Evolutionary conservation across 2,113 vertebrate genomes (phyloP), one percentile per base, ranked within the genome.

Genomic region (Ciconia boyciana): DNA sequence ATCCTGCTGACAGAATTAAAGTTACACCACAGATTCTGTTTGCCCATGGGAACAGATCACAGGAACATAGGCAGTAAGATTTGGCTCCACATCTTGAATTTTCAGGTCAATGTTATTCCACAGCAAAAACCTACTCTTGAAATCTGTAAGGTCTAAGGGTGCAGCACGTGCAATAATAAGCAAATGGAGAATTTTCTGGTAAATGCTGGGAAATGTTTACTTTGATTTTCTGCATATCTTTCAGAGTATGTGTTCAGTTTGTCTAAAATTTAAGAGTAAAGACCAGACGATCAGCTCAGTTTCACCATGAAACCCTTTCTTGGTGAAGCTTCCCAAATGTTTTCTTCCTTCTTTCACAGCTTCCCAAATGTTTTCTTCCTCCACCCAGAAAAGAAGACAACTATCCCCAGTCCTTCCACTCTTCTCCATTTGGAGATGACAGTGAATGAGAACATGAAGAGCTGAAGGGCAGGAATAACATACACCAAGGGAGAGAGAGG

Each of bases 161-260:
- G 18, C 14, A 85, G 22, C 29, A 25, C 69, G 25, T 51, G 25
- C 62, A 94, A 80, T 69, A 93, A 95, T 91, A 96, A 94, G 54
- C 89, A 94, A 93, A 92, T 62, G n/a, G 10, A 89, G 69, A 72
- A 49, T 87, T 89, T 84, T 93, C 43, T 65, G 79, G 52, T 91
- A 85, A 93, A 80, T 10, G 2, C 12, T 32, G 28, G 41, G 48
- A 68, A 34, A 54, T 74, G 70, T 85, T 94, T 94, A 28, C 79
- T 95, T 81, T 89, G 17, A 52, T 89, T 91, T 93, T 87, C 76
- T 78, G 43, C 28, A 19, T 71, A 49, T 70, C 48, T 64, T 94
- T 87, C 43, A 62, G 17, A 0, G 0, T 62, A 72, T 57, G 62
- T 64, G 6, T 90, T 82, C 24, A 16, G 15, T 83, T 93, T 80